Conservation (phyloP, 1,140 invertebrate genomes). For the Schlechtendalia chinensis region DNA sequence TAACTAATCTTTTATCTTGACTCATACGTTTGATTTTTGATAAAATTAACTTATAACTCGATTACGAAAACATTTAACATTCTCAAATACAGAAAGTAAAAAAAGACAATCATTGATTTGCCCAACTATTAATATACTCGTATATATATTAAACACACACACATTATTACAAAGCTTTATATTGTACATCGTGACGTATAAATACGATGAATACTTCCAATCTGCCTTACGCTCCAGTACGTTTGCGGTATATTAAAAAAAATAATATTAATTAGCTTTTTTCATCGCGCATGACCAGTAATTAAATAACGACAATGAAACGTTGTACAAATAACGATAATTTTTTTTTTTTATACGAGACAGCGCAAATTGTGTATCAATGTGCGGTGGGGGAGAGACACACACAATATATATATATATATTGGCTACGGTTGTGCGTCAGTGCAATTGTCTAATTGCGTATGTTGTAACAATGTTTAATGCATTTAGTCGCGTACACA, state of each 20-base stretch:
- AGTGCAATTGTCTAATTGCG: background rate
- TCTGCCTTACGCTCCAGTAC: background rate
- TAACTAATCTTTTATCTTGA: no score
- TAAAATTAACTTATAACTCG: no score
- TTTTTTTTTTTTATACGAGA: slow-evolving; percentile 1
- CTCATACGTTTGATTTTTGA: no score
- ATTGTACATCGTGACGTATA: background rate
- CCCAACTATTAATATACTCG: no score
- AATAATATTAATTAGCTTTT: background rate
- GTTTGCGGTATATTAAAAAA: background rate
- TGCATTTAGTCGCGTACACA: no score
- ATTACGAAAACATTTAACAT: no score
- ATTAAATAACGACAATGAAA: background rate
- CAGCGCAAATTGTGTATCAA: background rate
- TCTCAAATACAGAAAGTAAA: no score
- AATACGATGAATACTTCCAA: background rate
- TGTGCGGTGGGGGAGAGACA: background rate
- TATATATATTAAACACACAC: no score
- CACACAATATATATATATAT: no score
- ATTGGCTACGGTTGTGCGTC: background rate
- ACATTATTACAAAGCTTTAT: no score
- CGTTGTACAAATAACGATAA: background rate
- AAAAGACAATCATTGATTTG: no score
- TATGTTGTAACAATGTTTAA: background rate
- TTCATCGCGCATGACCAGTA: background rate